Conservation (phyloP, 2,888 invertebrate genomes). For the Petrophora chlorosata region DNA sequence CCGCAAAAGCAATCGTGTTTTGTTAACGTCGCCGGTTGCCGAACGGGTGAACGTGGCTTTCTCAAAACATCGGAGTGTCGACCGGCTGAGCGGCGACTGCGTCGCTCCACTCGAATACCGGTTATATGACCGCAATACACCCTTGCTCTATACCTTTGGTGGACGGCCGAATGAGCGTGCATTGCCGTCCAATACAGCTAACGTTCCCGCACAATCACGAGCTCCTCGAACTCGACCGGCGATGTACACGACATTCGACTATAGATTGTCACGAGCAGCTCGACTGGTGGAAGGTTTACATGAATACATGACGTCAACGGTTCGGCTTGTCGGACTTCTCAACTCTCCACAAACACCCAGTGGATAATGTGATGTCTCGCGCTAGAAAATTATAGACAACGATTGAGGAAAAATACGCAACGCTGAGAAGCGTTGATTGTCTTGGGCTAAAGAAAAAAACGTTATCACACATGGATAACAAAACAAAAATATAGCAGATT, state of each 20-base stretch:
- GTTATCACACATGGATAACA: no score
- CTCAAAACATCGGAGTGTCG: constrained; percentile 76
- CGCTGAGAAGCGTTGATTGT: constrained; percentile 29
- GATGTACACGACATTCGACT: constrained; percentile 47
- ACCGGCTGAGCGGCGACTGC: constrained; percentile 71
- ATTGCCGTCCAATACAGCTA: constrained; percentile 58
- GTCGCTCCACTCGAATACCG: constrained; percentile 78
- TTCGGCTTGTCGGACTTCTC: constrained; percentile 80
- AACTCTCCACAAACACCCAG: constrained; percentile 76
- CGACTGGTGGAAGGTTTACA: constrained; percentile 67
- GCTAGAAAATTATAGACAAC: constrained; percentile 69
- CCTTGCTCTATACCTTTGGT: constrained; percentile 57
- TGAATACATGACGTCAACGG: constrained; percentile 80
- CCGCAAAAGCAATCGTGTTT: constrained; percentile 72
- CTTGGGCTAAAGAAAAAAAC: not conserved
- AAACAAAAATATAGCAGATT: not conserved
- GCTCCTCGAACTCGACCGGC: constrained; percentile 45
- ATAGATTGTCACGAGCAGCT: constrained; percentile 44
- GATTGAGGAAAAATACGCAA: constrained; percentile 58
- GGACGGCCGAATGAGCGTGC: constrained; percentile 43
- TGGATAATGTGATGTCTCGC: constrained; percentile 63
- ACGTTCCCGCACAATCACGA: constrained; percentile 31
- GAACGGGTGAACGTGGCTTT: constrained; percentile 76
- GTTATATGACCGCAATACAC: constrained; percentile 82
- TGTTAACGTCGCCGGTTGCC: constrained; percentile 61